phyloP scores from a whole-genome alignment of 2,797 vertebrate genomes.

The Ctenopoma multispine region DNA sequence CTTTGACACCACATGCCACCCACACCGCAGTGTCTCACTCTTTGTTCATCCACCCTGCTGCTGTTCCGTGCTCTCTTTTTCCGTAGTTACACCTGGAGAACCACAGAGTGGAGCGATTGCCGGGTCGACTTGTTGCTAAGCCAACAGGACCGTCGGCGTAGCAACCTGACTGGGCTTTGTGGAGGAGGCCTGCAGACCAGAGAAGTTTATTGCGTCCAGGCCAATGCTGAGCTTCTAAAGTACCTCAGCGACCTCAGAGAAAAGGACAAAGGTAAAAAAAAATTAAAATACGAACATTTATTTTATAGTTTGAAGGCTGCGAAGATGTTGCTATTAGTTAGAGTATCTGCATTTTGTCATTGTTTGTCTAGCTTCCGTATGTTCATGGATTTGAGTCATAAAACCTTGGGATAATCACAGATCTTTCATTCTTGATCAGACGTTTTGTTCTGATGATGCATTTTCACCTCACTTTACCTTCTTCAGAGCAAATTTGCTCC shows the following conservation, averaged over 20 bases:
- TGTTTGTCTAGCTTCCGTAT: background rate
- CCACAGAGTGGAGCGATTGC: slow-evolving; percentile 94
- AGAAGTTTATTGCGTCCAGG: slow-evolving; percentile 92
- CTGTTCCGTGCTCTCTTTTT: background rate
- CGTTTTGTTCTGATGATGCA: slow-evolving; percentile 1
- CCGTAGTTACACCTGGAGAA: slow-evolving; percentile 91
- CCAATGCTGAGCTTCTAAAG: slow-evolving; percentile 88
- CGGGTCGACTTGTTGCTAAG: slow-evolving; percentile 91
- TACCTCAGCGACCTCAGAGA: slow-evolving; percentile 86
- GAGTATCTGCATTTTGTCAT: background rate
- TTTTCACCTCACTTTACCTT: background rate
- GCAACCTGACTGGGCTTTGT: slow-evolving; percentile 93
- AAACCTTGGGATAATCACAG: background rate
- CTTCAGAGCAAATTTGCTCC: background rate
- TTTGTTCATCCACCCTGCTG: background rate
- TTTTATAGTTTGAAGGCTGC: background rate
- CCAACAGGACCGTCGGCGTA: slow-evolving; percentile 93
- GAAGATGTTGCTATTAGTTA: background rate
- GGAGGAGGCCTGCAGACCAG: slow-evolving; percentile 93
- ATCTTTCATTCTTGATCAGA: background rate
- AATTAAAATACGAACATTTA: background rate
- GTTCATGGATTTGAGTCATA: background rate
- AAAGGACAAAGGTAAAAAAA: slow-evolving; percentile 82
- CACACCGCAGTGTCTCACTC: slow-evolving; percentile 13
- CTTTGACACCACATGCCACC: slow-evolving; percentile 1